phyloP scores from a whole-genome alignment of 2,888 invertebrate genomes.

The Leucoma salicis region DNA sequence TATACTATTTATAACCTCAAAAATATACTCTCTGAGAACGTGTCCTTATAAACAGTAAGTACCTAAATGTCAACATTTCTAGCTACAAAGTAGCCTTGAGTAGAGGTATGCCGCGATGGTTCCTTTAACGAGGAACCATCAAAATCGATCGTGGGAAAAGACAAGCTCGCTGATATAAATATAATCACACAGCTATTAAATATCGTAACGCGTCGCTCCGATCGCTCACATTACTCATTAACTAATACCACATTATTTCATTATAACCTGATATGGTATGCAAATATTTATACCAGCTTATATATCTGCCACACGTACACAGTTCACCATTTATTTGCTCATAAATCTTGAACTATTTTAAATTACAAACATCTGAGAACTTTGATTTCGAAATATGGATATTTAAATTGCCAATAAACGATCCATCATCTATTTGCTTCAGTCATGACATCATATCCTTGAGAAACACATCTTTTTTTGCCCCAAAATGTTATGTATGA shows the following conservation, averaged over 20 bases:
- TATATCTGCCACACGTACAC: not conserved
- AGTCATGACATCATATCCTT: conserved; percentile 33
- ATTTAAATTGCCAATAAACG: conserved; percentile 27
- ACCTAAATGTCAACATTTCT: too few species aligned
- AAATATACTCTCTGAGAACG: too few species aligned
- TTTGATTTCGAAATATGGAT: conserved; percentile 20
- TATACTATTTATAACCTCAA: too few species aligned
- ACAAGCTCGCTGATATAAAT: not conserved
- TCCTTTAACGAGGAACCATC: conserved; percentile 20
- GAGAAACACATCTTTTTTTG: conserved; percentile 25
- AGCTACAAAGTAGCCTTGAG: conserved; percentile 19
- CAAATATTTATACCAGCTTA: conserved; percentile 9
- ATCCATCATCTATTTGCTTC: conserved; percentile 29
- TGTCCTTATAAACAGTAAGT: too few species aligned
- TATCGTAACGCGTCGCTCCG: not conserved
- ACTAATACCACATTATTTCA: not conserved
- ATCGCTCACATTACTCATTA: not conserved
- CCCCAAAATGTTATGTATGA: conserved; percentile 29
- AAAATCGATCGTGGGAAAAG: conserved; percentile 32
- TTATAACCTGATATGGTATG: not conserved
- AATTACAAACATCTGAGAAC: conserved; percentile 16
- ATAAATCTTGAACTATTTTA: conserved; percentile 26
- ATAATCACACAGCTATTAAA: not conserved
- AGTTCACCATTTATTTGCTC: conserved; percentile 3
- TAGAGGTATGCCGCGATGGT: conserved; percentile 10